phyloP scores from a whole-genome alignment of 2,113 vertebrate species.

The Aphyosemion australe region DNA sequence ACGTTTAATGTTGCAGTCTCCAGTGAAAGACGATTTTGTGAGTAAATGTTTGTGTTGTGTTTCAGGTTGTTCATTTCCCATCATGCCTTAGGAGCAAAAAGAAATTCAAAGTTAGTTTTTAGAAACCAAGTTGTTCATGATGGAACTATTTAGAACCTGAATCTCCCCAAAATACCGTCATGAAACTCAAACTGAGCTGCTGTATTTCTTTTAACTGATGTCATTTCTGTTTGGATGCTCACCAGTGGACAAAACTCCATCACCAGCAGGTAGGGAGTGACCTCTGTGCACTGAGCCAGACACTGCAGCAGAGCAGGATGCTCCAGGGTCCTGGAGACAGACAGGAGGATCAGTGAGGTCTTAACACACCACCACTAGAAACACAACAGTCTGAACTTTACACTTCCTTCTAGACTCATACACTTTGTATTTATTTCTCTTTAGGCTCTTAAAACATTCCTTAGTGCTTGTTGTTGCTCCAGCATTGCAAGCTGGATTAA shows the following conservation, averaged over 20 bases:
- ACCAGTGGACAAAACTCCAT: conserved; percentile 98
- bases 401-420: not conserved
- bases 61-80: not conserved
- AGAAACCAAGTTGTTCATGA: too few relatives aligned
- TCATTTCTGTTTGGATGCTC: conserved; percentile 61
- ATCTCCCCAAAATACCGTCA: too few relatives aligned
- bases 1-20: not conserved
- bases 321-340: conserved; percentile 82
- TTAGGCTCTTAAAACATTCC: not conserved
- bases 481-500: not conserved
- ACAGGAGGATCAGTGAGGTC: not conserved
- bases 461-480: too few relatives aligned
- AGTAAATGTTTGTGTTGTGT: too few relatives aligned
- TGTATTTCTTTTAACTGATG: not conserved
- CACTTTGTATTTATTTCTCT: not conserved
- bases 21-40: not conserved
- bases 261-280: conserved; percentile 93
- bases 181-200: not conserved
- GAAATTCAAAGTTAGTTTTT: too few relatives aligned
- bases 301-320: conserved; percentile 94
- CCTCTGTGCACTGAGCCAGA: conserved; percentile 90
- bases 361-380: not conserved
- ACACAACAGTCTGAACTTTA: not conserved
- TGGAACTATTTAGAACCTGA: too few relatives aligned
- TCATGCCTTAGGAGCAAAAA: not conserved